Conservation (phyloP, 2,113 vertebrate species). For the Oostethus manadensis region DNA sequence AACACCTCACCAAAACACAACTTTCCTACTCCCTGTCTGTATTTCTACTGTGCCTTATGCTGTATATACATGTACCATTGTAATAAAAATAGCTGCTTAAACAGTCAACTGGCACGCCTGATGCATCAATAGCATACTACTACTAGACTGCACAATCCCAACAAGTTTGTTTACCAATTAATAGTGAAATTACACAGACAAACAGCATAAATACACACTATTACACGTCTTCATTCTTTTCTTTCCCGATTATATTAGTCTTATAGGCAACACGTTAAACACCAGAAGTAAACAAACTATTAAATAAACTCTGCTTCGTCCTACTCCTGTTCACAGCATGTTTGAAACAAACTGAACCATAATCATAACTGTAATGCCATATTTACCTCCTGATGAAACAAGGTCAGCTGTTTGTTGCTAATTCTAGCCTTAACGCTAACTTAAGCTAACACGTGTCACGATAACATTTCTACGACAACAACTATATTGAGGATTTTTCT, state of each 20-base stretch:
- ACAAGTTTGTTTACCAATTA: too few species aligned
- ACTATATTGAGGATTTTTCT: too few species aligned
- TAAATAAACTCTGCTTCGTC: too few species aligned
- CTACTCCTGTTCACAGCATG: too few species aligned
- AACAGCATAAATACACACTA: too few species aligned
- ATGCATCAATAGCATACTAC: background rate
- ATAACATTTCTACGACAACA: background rate
- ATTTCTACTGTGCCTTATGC: slow-evolving; percentile 70
- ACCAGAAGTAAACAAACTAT: too few species aligned
- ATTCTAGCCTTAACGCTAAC: background rate
- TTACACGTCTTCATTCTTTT: too few species aligned
- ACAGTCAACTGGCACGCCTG: slow-evolving; percentile 36
- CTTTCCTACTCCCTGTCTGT: slow-evolving; percentile 25
- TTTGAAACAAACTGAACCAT: background rate
- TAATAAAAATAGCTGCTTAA: slow-evolving; percentile 74
- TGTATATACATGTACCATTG: slow-evolving; percentile 77
- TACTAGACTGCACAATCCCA: too few species aligned
- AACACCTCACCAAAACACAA: slow-evolving; percentile 13
- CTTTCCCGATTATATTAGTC: too few species aligned
- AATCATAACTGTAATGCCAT: too few species aligned
- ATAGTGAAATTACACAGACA: too few species aligned
- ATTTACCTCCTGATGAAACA: background rate
- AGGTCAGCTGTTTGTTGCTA: background rate
- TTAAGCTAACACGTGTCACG: background rate
- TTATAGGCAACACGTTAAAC: too few species aligned